phyloP scores from a whole-genome alignment of 2,113 vertebrate genomes.

The Coracopsis vasa region DNA sequence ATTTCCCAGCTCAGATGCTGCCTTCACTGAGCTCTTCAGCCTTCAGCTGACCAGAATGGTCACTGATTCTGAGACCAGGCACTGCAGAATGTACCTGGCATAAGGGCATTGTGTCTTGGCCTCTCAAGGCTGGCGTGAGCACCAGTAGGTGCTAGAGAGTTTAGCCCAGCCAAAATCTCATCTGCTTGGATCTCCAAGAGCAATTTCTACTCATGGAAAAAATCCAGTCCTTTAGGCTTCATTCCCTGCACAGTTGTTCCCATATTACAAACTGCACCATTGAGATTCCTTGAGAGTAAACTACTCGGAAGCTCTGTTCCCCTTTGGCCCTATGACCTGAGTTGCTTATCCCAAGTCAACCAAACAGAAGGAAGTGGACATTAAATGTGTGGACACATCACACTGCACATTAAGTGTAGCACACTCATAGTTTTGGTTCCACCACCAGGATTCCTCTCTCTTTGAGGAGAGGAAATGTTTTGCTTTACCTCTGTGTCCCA shows the following conservation, averaged over 20 bases:
- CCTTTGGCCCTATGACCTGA: accelerated
- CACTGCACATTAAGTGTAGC: neutral
- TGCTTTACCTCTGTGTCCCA: neutral
- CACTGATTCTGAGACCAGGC: neutral
- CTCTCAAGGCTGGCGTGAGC: neutral
- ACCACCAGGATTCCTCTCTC: neutral
- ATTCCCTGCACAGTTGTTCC: neutral
- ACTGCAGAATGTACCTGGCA: neutral
- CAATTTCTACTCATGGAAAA: neutral
- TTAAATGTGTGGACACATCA: neutral
- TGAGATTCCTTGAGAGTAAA: neutral
- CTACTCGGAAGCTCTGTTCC: neutral
- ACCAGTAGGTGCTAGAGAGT: neutral
- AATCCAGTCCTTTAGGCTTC: neutral
- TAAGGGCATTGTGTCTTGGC: neutral
- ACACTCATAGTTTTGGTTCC: neutral
- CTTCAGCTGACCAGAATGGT: neutral
- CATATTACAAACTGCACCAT: accelerated
- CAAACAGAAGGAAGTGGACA: neutral
- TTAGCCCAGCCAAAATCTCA: neutral
- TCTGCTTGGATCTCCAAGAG: neutral
- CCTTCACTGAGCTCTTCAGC: neutral
- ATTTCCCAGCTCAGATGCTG: neutral
- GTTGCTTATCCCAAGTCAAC: neutral
- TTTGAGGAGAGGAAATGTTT: neutral